phyloP scores from a whole-genome alignment of 2,113 vertebrate genomes.

The Fukomys damarensis region DNA sequence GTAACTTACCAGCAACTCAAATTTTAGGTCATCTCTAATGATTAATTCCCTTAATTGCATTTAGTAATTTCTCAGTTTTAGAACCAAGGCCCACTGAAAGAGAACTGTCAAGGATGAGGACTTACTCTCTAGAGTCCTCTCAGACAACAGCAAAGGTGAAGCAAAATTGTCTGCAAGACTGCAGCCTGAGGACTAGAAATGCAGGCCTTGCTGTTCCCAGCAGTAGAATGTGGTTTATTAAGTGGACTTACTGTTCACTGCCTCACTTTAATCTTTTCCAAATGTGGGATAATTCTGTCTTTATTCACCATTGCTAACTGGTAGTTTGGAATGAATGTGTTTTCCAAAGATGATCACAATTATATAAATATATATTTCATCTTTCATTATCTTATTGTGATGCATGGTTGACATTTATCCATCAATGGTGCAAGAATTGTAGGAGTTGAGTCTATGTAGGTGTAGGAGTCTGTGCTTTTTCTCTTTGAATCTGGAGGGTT shows the following conservation, averaged over 20 bases:
- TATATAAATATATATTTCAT: background rate
- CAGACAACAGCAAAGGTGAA: background rate
- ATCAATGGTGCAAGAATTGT: background rate
- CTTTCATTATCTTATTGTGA: background rate
- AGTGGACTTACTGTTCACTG: fast-evolving
- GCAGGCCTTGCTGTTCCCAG: background rate
- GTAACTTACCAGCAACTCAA: background rate
- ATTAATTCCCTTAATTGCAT: background rate
- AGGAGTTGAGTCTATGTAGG: background rate
- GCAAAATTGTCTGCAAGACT: background rate
- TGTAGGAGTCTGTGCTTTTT: background rate
- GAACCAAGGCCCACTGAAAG: background rate
- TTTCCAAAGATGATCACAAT: background rate
- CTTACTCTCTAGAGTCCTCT: background rate
- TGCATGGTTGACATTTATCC: background rate
- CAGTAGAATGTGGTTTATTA: background rate
- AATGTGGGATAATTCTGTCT: background rate
- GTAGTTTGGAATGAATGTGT: background rate
- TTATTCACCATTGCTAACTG: background rate
- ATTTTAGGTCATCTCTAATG: background rate
- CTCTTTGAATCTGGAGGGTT: background rate
- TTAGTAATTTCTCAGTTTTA: background rate
- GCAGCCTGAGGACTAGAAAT: background rate
- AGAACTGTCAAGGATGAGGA: background rate
- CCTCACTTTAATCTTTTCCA: background rate